phyloP scores from a whole-genome alignment of 1,140 invertebrate species.

The Drosophila equinoxialis region DNA sequence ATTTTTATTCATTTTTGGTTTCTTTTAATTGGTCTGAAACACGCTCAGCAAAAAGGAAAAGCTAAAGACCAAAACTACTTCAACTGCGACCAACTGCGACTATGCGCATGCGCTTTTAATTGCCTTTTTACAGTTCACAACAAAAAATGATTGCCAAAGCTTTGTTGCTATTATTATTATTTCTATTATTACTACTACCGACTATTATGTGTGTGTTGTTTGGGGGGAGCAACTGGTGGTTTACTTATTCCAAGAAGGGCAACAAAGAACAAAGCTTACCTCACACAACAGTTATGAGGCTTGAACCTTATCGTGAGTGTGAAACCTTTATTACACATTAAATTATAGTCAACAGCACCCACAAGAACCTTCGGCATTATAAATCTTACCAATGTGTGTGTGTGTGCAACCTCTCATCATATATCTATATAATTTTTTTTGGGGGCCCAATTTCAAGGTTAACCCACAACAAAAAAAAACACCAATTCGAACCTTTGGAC shows the following conservation, averaged over 20 bases:
- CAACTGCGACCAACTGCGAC: conserved; percentile 28
- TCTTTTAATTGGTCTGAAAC: conserved; percentile 49
- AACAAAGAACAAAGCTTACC: conserved; percentile 17
- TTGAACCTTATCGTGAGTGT: conserved; percentile 1
- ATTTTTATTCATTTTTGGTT: conserved; percentile 9
- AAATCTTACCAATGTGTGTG: neutral
- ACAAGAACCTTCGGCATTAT: conserved; percentile 18
- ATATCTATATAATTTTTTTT: conserved; percentile 9
- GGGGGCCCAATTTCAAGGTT: conserved; percentile 15
- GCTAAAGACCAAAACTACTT: conserved; percentile 50
- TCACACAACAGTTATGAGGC: neutral
- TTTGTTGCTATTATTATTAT: conserved; percentile 12
- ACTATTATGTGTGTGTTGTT: neutral
- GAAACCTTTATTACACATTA: conserved; percentile 18
- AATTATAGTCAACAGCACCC: conserved; percentile 10
- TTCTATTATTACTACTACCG: neutral
- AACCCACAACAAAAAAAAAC: neutral
- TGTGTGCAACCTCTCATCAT: neutral
- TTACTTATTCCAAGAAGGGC: conserved; percentile 12
- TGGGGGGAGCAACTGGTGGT: conserved; percentile 1
- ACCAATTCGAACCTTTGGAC: conserved; percentile 26
- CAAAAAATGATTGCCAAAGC: conserved; percentile 54
- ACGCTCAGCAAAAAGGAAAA: conserved; percentile 41
- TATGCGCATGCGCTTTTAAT: conserved; percentile 53
- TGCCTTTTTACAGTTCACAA: conserved; percentile 51